Base-by-base conservation (phyloP, 2,113 vertebrate species). In the Neodon shergylaensis region DNA sequence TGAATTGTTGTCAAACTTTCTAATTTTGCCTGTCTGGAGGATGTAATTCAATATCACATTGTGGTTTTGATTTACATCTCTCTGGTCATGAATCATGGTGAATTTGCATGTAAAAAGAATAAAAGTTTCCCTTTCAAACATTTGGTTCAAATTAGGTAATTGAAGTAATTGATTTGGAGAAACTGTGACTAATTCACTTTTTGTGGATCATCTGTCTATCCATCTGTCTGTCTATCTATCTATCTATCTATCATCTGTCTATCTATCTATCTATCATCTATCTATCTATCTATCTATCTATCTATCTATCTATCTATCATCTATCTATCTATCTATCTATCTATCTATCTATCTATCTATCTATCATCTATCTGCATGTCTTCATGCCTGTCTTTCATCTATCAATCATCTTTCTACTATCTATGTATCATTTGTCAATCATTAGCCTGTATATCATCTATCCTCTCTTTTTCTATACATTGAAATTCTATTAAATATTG, bases 131-230 rank as follows among this genome's bases (percentile, higher is more conserved):
- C 74, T 87, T 94, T 58, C 61, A 97, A 97, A 97, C 97, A 97
- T 96, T 96, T 98, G 97, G 0, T 97, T 98, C 89, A 96, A 68
- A 97, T 98, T 97, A 96, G 28, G 63, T 96, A 97, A 73, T 73
- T 72, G 70, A 85, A 58, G 95, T 74, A 84, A 74, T 88, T 54
- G 26, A 89, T 95, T 33, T 90, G 97, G 94, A 78, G 63, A 39
- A 97, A 89, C 95, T 97, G 68, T 77, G 63, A n/a, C 2, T 33
- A 85, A 95, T 9, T 4, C 13, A n/a, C 14, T 92, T 90, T 54
- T 66, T 84, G 44, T 16, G 22, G 16, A 58, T 58, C 14, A 1
- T 63, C 81, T 61, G 14, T 61, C 33, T 82, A 42, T 44, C 14
- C 24, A 42, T 83, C 54, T 26, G 14, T 61, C 36, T 54, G 3